A percentile compares a stretch with the other conserved stretches of the same genome.
Evolutionary conservation across 1,140 invertebrate genomes (phyloP).

Genomic region (Yoshiicerus persimilis): DNA sequence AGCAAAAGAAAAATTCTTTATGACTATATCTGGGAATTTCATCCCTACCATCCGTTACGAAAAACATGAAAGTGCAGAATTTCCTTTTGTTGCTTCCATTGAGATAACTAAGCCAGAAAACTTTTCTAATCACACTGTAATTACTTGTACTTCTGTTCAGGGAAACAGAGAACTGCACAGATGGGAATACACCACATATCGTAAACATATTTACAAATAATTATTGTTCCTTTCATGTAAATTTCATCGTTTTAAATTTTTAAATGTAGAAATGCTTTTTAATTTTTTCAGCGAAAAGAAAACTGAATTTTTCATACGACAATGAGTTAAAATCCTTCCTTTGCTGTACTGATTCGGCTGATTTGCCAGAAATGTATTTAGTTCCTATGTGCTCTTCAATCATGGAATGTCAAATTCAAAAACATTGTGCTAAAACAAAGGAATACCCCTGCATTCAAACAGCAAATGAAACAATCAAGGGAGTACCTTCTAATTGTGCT

Average conservation of each 20-base stretch:
- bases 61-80: neutral
- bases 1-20: neutral
- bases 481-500: neutral
- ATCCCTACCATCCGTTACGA: neutral
- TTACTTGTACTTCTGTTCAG: neutral
- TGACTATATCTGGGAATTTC: neutral
- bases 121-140: neutral
- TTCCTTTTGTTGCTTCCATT: neutral
- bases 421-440: neutral
- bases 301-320: neutral
- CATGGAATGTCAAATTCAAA: conserved; percentile 15
- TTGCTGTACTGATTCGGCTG: neutral
- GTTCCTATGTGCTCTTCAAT: neutral
- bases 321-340: neutral
- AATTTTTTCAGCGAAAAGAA: neutral
- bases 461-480: neutral
- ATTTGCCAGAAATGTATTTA: neutral
- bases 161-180: neutral
- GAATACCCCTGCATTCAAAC: neutral
- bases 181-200: neutral
- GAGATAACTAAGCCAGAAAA: neutral
- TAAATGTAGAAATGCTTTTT: neutral
- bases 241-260: neutral
- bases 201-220: neutral
- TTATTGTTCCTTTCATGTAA: neutral